phyloP scores from a whole-genome alignment of 2,797 vertebrate genomes.

The Pangasius sanitwongsei region DNA sequence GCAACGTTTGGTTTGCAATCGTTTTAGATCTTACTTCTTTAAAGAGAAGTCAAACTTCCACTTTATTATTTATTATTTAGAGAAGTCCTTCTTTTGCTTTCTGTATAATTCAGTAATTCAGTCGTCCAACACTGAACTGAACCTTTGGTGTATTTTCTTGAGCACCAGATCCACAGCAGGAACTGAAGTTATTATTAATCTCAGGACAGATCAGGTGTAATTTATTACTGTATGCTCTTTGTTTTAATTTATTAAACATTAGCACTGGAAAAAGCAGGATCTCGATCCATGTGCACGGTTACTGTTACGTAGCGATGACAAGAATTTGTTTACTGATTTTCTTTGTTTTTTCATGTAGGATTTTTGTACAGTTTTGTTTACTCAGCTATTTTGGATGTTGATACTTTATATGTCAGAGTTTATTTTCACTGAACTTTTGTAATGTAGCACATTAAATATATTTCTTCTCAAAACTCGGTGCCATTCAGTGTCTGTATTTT shows the following conservation, averaged over 20 bases:
- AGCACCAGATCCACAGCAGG: not conserved
- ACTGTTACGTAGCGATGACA: slow-evolving; percentile 33
- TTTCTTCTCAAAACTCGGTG: slow-evolving; percentile 28
- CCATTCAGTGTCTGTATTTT: not conserved
- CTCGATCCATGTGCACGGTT: slow-evolving; percentile 53
- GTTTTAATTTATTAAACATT: slow-evolving; percentile 54
- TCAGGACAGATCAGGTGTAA: slow-evolving; percentile 6
- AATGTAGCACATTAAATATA: slow-evolving; percentile 80
- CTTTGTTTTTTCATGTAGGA: slow-evolving; percentile 54
- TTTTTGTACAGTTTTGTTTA: slow-evolving; percentile 58
- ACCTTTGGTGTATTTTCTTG: not conserved
- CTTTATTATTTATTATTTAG: slow-evolving; percentile 22
- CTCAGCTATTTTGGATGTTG: slow-evolving; percentile 72
- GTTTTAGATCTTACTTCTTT: not conserved
- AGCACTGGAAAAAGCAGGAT: slow-evolving; percentile 61
- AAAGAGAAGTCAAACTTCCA: not conserved
- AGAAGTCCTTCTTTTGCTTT: not conserved
- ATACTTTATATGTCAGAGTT: slow-evolving; percentile 79
- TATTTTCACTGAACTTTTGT: slow-evolving; percentile 81
- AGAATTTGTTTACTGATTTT: slow-evolving; percentile 44
- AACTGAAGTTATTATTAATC: slow-evolving; percentile 6
- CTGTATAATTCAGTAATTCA: not conserved
- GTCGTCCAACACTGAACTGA: not conserved
- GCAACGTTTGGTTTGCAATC: not conserved
- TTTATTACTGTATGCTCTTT: slow-evolving; percentile 18